Evolutionary conservation across 2,797 vertebrate genomes (phyloP), one percentile per base, ranked within the genome.

Genomic region (Paramormyrops hopkinsi): DNA sequence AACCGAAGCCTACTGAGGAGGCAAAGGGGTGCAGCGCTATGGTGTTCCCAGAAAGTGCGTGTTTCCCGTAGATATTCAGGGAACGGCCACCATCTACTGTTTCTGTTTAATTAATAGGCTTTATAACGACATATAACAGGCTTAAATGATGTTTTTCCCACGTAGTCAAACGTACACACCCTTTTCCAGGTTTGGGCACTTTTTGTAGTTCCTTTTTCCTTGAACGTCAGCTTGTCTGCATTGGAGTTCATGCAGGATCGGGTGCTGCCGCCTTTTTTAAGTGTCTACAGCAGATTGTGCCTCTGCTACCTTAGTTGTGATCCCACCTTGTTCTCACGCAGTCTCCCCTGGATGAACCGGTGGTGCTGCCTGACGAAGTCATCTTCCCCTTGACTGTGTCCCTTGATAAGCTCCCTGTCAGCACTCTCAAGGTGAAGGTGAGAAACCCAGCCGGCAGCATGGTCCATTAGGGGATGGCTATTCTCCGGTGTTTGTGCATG

Each of bases 361-460:
- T 99, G 59, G 97, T 99, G 17, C 93, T 96, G 90, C 96, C 95
- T 0, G 98, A 99, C 88, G 98, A 99, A 92, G 98, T 99, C 33
- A 98, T 99, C 92, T 99, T 99, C 91, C 98, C 98, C 0, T 96
- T 98, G 89, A 98, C 97, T 0, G 97, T 99, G 41, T 97, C 97
- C 8, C 93, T 98, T 92, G 97, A 98, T 93, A 97, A 96, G 92
- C 96, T 98, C 44, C 97, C 97, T 0, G 97, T 98, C 88, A 96
- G 94, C 92, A 98, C 98, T 8, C 93, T 97, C 12, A 98, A 99
- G 92, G 98, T 98, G 88, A 99, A 99, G 96, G 98, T 99, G 88
- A 95, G 95, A 22, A 76, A 33, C 46, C 86, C 25, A 12, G 19
- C 48, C 46, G 12, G 9, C 12, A 25, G 51, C 33, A 8, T 29